phyloP scores from a whole-genome alignment of 1,140 invertebrate species.

The Notospermus geniculatus region DNA sequence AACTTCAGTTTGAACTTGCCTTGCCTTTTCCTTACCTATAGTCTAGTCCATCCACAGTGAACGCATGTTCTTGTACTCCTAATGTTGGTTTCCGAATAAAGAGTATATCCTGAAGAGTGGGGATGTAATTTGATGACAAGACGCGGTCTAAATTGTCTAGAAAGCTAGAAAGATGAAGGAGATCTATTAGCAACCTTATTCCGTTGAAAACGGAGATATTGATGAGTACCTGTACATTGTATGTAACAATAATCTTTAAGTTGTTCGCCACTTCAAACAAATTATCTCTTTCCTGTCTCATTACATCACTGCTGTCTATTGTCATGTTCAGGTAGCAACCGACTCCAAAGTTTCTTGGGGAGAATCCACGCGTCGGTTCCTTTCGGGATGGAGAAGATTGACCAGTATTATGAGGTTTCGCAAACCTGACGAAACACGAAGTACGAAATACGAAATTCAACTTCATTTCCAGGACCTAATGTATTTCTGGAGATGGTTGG shows the following conservation, averaged over 20 bases:
- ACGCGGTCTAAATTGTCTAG: conserved; percentile 36
- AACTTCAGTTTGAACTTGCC: too few species aligned
- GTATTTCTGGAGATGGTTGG: too few species aligned
- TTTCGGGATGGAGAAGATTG: too few species aligned
- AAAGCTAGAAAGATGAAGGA: conserved; percentile 31
- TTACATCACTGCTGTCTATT: neutral
- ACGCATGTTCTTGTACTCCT: conserved; percentile 40
- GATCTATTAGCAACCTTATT: neutral
- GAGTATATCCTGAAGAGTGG: conserved; percentile 41
- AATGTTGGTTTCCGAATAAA: conserved; percentile 38
- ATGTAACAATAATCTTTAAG: neutral
- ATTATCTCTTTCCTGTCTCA: neutral
- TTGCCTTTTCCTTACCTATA: conserved; percentile 32
- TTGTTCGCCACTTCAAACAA: neutral
- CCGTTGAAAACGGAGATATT: neutral
- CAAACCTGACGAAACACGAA: too few species aligned
- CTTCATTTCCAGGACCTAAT: too few species aligned
- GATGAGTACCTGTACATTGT: neutral
- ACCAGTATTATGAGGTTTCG: too few species aligned
- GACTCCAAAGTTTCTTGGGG: too few species aligned
- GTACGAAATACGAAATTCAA: too few species aligned
- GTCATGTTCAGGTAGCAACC: too few species aligned
- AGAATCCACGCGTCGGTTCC: too few species aligned
- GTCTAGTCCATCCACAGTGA: conserved; percentile 32
- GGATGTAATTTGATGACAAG: conserved; percentile 29